Evolutionary conservation across 2,888 invertebrate species (phyloP).

Genomic region (Hyppa rectilinea): DNA sequence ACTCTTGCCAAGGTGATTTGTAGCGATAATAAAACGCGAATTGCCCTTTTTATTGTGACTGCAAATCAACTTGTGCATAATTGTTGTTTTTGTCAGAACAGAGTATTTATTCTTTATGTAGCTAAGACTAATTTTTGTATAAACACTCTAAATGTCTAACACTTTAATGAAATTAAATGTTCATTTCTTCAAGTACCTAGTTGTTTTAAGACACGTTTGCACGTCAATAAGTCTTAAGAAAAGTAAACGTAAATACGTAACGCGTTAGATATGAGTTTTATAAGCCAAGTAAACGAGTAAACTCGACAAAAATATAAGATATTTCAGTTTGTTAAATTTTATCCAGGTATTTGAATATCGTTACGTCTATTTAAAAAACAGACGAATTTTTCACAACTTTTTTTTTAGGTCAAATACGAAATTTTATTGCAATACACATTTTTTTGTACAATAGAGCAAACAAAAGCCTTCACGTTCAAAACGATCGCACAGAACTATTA

Average conservation of each 20-base stretch:
- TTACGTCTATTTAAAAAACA: neutral
- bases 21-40: constrained; percentile 51
- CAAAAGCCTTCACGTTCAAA: constrained; percentile 3
- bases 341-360: neutral
- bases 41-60: constrained; percentile 50
- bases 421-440: neutral
- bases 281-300: neutral
- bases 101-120: neutral
- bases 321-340: no score
- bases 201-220: no score
- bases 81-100: constrained; percentile 19
- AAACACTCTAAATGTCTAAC: neutral
- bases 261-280: neutral
- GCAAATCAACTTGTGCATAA: constrained; percentile 49
- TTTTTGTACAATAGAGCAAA: neutral
- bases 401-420: neutral
- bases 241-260: neutral
- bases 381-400: neutral
- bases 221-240: no score
- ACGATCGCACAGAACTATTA: neutral
- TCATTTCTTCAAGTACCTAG: no score
- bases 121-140: constrained; percentile 8
- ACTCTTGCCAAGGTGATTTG: constrained; percentile 56
- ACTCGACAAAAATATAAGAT: neutral
- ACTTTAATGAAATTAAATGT: no score